Evolutionary conservation across 2,113 vertebrate species (phyloP).

Genomic region (Leucopternis melanops): DNA sequence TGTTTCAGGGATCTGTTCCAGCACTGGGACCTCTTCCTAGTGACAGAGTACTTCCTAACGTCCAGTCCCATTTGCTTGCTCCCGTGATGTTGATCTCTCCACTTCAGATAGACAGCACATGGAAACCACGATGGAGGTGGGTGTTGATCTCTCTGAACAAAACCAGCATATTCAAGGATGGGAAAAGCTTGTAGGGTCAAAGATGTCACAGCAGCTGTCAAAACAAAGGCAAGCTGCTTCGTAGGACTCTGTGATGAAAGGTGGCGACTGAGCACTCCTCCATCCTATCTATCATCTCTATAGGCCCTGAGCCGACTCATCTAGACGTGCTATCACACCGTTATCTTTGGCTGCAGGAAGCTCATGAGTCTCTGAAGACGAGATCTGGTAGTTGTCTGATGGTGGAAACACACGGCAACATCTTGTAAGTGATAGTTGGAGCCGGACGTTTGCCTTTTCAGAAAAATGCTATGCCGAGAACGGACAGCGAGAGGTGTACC

Average conservation of each 20-base stretch:
- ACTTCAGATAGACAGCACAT: neutral
- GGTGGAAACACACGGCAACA: neutral
- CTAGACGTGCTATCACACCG: neutral
- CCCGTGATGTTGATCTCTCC: neutral
- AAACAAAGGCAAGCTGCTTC: neutral
- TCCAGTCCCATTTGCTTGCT: neutral
- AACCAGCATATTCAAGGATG: neutral
- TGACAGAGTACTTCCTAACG: neutral
- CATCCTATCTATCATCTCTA: neutral
- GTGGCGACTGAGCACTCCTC: neutral
- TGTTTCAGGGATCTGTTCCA: neutral
- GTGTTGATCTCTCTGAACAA: neutral
- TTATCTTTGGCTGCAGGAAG: neutral
- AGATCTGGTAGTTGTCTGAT: neutral
- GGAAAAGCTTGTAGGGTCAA: neutral
- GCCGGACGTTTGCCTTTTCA: too few relatives aligned
- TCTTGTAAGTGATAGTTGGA: neutral
- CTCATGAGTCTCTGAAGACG: neutral
- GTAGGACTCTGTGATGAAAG: neutral
- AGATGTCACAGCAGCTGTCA: neutral
- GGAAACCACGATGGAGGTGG: neutral
- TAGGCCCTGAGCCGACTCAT: neutral
- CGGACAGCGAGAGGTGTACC: too few relatives aligned
- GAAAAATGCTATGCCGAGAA: too few relatives aligned
- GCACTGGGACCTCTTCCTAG: neutral